These are phyloP conservation scores for Cactoblastis cactorum DNA, from an alignment of 2,888 invertebrate genomes.

Conservation along the genomic window DNA sequence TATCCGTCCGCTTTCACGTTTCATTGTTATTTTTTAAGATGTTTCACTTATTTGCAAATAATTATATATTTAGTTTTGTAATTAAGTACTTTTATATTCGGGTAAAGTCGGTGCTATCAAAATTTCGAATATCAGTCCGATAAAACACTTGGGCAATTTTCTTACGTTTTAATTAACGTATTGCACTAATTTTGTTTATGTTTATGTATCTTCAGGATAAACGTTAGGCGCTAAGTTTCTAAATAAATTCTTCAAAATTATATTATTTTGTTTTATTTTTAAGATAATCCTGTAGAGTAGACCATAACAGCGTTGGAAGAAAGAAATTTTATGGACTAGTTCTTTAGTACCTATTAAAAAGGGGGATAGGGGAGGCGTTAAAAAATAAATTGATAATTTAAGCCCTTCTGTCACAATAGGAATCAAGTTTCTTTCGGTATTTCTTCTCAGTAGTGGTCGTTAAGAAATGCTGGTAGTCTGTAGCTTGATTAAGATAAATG, in stretches of 20 bases:
- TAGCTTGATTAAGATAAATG: too few species aligned
- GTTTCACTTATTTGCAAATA: not conserved
- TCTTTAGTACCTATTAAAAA: too few species aligned
- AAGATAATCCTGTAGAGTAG: too few species aligned
- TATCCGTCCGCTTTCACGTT: slow-evolving; percentile 5
- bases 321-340: too few species aligned
- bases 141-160: slow-evolving; percentile 3
- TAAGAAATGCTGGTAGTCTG: too few species aligned
- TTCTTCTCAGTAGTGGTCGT: too few species aligned
- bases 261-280: not conserved
- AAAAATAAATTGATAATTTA: too few species aligned
- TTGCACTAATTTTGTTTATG: not conserved
- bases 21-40: not conserved
- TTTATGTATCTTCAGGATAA: slow-evolving; percentile 1
- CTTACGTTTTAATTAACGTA: not conserved
- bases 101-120: not conserved
- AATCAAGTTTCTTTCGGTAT: too few species aligned
- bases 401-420: too few species aligned
- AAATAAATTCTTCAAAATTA: slow-evolving; percentile 3
- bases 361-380: too few species aligned
- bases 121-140: not conserved
- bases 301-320: too few species aligned
- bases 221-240: not conserved
- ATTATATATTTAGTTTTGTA: not conserved
- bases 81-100: not conserved